Conservation (phyloP, 2,113 vertebrate species). For the Cynopterus brachyotis region DNA sequence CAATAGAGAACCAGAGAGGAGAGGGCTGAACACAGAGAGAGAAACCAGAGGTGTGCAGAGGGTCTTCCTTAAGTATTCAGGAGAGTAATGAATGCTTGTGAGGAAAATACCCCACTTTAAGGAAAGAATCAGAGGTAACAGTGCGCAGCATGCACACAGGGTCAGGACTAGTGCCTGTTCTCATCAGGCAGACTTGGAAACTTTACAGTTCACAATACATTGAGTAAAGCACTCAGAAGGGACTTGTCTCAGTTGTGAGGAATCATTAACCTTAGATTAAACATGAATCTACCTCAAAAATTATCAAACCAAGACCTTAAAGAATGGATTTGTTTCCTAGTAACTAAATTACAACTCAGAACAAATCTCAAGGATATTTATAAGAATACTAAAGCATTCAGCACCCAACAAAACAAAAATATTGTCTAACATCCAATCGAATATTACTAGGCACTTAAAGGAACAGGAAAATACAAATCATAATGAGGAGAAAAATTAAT, state of each 20-base stretch:
- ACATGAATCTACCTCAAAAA: not conserved
- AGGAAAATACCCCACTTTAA: not conserved
- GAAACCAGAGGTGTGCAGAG: not conserved
- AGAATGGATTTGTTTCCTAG: not conserved
- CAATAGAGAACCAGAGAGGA: not conserved
- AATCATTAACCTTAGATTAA: not conserved
- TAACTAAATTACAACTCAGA: not conserved
- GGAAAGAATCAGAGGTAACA: not conserved
- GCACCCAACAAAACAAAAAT: not conserved
- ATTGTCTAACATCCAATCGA: not conserved
- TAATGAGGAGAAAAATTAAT: not conserved
- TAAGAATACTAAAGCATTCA: not conserved
- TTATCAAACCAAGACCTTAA: not conserved
- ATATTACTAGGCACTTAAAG: not conserved
- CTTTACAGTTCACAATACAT: not conserved
- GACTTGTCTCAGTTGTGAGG: not conserved
- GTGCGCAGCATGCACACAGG: no score
- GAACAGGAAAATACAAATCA: not conserved
- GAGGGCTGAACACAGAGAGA: not conserved
- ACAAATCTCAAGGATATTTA: not conserved
- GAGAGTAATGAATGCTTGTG: not conserved
- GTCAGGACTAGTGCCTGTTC: not conserved
- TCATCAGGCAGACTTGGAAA: no score
- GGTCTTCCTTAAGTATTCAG: not conserved
- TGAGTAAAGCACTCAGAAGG: not conserved